Percentiles rank a stretch among this genome's conserved stretches.
Evolutionary conservation across 2,888 invertebrate species (phyloP).

Genomic region (Branchellion lobata): DNA sequence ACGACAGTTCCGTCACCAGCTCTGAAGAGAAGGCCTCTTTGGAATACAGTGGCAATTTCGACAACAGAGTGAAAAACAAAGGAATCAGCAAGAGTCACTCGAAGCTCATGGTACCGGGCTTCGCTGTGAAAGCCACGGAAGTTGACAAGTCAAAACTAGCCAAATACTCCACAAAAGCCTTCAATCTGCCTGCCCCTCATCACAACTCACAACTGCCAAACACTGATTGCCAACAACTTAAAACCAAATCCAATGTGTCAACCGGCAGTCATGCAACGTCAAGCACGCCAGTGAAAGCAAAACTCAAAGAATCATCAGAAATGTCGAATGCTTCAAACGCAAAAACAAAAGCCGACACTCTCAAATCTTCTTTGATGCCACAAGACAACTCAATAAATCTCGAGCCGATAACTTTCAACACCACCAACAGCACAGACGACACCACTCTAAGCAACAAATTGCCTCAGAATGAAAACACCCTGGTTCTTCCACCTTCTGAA

Average conservation of each 20-base stretch:
- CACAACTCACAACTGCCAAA: not conserved
- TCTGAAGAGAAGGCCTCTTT: conserved; percentile 28
- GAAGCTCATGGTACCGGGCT: not conserved
- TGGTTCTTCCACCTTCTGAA: not conserved
- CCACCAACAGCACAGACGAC: not conserved
- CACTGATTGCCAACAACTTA: not conserved
- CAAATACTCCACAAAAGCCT: not conserved
- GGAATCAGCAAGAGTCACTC: conserved; percentile 2
- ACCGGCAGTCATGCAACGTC: not conserved
- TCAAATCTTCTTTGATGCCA: too few relatives aligned
- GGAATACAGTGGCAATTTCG: conserved; percentile 17
- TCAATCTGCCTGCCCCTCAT: not conserved
- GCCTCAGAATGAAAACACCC: not conserved
- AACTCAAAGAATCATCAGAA: not conserved
- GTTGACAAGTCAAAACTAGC: not conserved
- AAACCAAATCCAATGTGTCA: not conserved
- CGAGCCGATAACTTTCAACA: not conserved
- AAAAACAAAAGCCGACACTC: too few relatives aligned
- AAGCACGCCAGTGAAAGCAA: not conserved
- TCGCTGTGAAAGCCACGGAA: not conserved
- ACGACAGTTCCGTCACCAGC: not conserved
- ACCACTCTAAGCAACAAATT: not conserved
- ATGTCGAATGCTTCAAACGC: not conserved
- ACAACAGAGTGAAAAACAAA: conserved; percentile 1
- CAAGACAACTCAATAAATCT: too few relatives aligned